phyloP scores from a whole-genome alignment of 2,888 invertebrate genomes.

The Agonopterix subpropinquella region DNA sequence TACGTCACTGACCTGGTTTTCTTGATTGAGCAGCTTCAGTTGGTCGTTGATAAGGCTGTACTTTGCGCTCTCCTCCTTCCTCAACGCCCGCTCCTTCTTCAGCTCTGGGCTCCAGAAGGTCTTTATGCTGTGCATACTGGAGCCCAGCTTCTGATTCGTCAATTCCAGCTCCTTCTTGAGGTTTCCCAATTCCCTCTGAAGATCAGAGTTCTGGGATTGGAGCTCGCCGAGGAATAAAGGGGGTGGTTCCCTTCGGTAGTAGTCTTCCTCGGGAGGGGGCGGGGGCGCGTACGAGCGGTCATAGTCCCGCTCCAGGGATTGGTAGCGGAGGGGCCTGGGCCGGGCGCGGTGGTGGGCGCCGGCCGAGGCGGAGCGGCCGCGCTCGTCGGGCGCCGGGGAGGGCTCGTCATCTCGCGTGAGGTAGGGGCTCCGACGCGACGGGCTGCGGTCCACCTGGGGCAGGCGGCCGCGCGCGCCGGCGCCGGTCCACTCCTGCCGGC shows the following conservation, averaged over 20 bases:
- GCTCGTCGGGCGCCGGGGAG: conserved; percentile 87
- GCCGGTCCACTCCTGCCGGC: conserved; percentile 67
- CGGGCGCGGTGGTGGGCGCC: conserved; percentile 86
- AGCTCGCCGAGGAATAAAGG: conserved; percentile 88
- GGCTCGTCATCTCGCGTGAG: conserved; percentile 88
- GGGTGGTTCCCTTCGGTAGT: conserved; percentile 75
- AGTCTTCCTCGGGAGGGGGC: conserved; percentile 84
- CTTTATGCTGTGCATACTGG: conserved; percentile 99
- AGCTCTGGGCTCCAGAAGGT: conserved; percentile 99
- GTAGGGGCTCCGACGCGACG: conserved; percentile 88
- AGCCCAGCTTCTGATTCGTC: conserved; percentile 97
- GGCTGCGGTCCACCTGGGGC: conserved; percentile 93
- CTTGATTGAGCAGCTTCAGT: conserved; percentile 95
- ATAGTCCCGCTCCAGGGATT: conserved; percentile 86
- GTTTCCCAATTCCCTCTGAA: conserved; percentile 92
- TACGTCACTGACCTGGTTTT: conserved; percentile 88
- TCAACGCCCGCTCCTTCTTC: conserved; percentile 96
- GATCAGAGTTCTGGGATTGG: conserved; percentile 95
- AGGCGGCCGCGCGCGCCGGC: conserved; percentile 77
- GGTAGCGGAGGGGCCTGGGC: conserved; percentile 83
- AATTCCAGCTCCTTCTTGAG: conserved; percentile 95
- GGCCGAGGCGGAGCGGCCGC: conserved; percentile 83
- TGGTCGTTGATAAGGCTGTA: conserved; percentile 98
- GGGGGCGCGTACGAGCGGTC: conserved; percentile 92
- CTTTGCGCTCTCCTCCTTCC: conserved; percentile 98